Evolutionary conservation across 2,888 invertebrate species (phyloP).

Genomic region (Lacanobia oleracea): DNA sequence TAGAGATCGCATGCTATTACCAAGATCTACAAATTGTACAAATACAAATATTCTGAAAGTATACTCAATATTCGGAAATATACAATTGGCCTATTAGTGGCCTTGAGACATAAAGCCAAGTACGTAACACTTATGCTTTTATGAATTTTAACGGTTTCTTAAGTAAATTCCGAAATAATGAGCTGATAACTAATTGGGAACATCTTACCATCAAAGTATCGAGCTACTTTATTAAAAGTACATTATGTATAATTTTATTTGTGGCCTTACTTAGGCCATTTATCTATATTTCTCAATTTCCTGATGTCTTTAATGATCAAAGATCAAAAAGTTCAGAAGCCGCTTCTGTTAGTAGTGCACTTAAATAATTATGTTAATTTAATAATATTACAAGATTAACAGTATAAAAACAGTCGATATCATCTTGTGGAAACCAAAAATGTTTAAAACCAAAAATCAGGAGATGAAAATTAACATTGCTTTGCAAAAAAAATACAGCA

Average conservation of each 20-base stretch:
- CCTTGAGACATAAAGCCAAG: not conserved
- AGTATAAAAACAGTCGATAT: not conserved
- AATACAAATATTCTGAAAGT: not conserved
- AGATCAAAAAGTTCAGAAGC: constrained; percentile 36
- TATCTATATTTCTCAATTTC: constrained; percentile 57
- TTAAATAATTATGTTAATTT: constrained; percentile 20
- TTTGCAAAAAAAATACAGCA: not conserved
- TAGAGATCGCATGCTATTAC: not conserved
- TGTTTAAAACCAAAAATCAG: not conserved
- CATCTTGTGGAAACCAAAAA: not conserved
- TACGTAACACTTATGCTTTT: not conserved
- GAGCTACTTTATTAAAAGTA: constrained; percentile 31
- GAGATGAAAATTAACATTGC: not conserved
- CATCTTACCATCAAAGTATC: not conserved
- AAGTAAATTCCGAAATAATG: constrained; percentile 4
- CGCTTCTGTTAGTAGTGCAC: constrained; percentile 20
- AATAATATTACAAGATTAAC: constrained; percentile 6
- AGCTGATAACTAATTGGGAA: constrained; percentile 25
- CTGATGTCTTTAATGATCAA: constrained; percentile 29
- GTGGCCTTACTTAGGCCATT: constrained; percentile 18
- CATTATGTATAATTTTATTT: constrained; percentile 29
- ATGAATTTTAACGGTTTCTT: constrained; percentile 10
- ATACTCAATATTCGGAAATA: not conserved
- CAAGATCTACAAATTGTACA: not conserved
- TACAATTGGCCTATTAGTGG: not conserved